phyloP scores from a whole-genome alignment of 2,797 vertebrate species.

The Emydoidea blandingii region DNA sequence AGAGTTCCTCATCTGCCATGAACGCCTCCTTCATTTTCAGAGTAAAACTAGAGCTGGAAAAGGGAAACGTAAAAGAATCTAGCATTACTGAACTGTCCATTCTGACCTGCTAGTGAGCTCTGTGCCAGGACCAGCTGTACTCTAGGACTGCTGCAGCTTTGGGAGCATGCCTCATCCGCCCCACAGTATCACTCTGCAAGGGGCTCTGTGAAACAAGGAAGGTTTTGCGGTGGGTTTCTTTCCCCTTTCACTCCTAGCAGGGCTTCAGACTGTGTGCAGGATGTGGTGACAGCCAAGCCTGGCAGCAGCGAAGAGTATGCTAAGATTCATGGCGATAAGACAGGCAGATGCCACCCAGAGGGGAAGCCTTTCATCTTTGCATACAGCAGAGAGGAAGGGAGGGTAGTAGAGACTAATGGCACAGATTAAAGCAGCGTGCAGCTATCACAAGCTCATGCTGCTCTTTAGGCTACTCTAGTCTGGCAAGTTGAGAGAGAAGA shows the following conservation, averaged over 20 bases:
- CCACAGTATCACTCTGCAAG: fast-evolving
- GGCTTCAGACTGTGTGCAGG: slow-evolving; percentile 30
- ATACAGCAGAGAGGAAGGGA: background rate
- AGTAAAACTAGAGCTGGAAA: background rate
- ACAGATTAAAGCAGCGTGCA: slow-evolving; percentile 33
- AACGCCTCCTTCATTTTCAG: background rate
- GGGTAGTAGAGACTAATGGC: slow-evolving; percentile 35
- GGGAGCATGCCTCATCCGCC: fast-evolving
- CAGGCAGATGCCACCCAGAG: slow-evolving; percentile 21
- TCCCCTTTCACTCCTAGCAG: slow-evolving; percentile 54
- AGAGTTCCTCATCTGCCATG: background rate
- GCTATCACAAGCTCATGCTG: slow-evolving; percentile 5
- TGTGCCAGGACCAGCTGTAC: fast-evolving
- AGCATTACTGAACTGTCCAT: fast-evolving
- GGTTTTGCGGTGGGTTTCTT: background rate
- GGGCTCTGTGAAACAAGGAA: background rate
- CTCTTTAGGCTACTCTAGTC: background rate
- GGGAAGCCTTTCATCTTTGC: slow-evolving; percentile 68
- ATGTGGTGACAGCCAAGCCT: slow-evolving; percentile 76
- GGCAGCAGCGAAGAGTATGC: background rate
- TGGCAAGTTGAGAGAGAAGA: slow-evolving; percentile 59
- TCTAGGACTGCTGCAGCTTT: background rate
- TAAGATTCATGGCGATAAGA: background rate
- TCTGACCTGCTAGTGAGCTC: fast-evolving
- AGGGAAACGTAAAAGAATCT: background rate